Conservation (phyloP, 2,113 vertebrate species). For the Neolamprologus hecqui region DNA sequence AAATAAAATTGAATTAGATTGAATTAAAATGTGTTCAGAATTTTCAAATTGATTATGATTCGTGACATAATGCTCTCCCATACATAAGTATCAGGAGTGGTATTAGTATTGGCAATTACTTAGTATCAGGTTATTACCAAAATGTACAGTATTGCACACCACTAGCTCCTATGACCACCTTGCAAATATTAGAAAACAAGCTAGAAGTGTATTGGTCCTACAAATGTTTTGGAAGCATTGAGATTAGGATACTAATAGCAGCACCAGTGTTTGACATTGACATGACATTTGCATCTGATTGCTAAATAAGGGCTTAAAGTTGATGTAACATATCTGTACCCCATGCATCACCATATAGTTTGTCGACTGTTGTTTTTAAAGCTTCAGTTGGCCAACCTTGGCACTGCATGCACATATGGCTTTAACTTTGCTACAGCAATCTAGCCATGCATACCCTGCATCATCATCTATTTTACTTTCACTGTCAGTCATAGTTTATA, state of each 20-base stretch:
- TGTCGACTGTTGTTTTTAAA: background rate
- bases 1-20: background rate
- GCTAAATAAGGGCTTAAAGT: background rate
- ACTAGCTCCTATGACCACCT: background rate
- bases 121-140: background rate
- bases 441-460: background rate
- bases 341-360: background rate
- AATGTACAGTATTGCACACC: background rate
- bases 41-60: background rate
- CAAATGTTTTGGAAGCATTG: background rate
- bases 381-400: background rate
- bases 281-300: background rate
- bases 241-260: background rate
- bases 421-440: background rate
- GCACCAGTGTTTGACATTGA: background rate
- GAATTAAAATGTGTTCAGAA: background rate
- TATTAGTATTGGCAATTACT: background rate
- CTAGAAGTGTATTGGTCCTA: background rate
- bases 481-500: background rate
- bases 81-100: background rate
- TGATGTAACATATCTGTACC: background rate
- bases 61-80: background rate
- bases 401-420: background rate
- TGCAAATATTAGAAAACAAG: background rate
- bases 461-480: background rate